Evolutionary conservation across 2,113 vertebrate species (phyloP), one percentile per base, ranked within the genome.

Genomic region (Tyrannus savana): DNA sequence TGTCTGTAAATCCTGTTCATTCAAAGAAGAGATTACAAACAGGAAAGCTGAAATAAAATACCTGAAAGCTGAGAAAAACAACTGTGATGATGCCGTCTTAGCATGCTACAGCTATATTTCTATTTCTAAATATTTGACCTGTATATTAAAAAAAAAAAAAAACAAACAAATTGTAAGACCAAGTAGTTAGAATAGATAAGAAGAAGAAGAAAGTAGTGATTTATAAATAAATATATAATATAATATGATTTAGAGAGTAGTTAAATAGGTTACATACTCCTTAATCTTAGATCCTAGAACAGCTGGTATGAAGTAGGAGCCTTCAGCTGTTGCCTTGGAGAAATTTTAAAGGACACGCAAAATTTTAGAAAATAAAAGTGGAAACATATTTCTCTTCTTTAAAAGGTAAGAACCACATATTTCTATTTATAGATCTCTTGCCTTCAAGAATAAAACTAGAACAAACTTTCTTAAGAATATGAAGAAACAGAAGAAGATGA

Each of bases 61-160:
- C 30, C 47, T 52, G 59, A 52, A 89, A 97, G 44, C 31, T 75
- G 19, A 73, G 63, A 89, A 94, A 89, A 96, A 79, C 50, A 58
- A 69, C 9, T 76, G 53, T 55, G n/a, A 89, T 71, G n/a, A 66
- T 49, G 80, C 39, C 87, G 24, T 80, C 53, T 92, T 94, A 87
- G 69, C n/a, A 84, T 81, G 89, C 84, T 90, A 87, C 42, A 74
- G 56, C 56, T 95, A 74, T 52, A 37, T 68, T 87, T 82, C 11
- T 87, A 22, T 50, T 69, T 63, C 72, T 49, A 82, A 87, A 60
- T 42, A 62, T 64, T 35, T 87, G n/a, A 87, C 1, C 17, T 28
- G 23, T 58, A 52, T 50, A 41, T n/a, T 17, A 8, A 5, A 19
- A 66, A 7, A 37, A 31, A 39, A 5, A 19, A 58, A 7, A 37